These are phyloP conservation scores for Drosophila insularis DNA, from an alignment of 1,140 invertebrate species.

Conservation along the genomic window DNA sequence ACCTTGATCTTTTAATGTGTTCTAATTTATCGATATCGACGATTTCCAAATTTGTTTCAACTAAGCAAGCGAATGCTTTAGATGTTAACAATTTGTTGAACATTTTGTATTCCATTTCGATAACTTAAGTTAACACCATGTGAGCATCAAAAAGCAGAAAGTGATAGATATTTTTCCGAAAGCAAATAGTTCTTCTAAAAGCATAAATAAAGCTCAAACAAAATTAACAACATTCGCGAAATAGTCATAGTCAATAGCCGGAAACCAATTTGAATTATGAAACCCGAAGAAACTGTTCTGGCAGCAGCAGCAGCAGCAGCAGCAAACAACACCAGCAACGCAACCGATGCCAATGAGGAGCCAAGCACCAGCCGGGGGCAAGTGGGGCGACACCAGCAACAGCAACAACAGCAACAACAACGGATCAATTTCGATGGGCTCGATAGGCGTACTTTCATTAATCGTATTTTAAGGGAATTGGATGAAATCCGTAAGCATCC, in stretches of 20 bases:
- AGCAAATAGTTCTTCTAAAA: not conserved
- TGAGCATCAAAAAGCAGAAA: not conserved
- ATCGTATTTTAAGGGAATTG: conserved; percentile 47
- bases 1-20: too few relatives aligned
- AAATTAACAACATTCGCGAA: not conserved
- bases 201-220: not conserved
- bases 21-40: too few relatives aligned
- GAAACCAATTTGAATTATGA: not conserved
- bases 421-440: not conserved
- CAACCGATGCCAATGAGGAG: not conserved
- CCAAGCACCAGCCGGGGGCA: not conserved
- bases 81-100: not conserved
- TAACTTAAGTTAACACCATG: not conserved
- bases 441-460: not conserved
- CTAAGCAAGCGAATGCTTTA: too few relatives aligned
- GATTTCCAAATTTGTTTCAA: not conserved
- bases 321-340: not conserved
- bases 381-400: too few relatives aligned
- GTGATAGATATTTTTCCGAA: not conserved
- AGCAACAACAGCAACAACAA: not conserved
- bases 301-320: too few relatives aligned
- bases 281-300: not conserved
- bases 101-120: not conserved
- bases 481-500: conserved; percentile 48
- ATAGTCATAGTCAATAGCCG: not conserved